Evolutionary conservation across 2,888 invertebrate genomes (phyloP).

Genomic region (Spodoptera picta): DNA sequence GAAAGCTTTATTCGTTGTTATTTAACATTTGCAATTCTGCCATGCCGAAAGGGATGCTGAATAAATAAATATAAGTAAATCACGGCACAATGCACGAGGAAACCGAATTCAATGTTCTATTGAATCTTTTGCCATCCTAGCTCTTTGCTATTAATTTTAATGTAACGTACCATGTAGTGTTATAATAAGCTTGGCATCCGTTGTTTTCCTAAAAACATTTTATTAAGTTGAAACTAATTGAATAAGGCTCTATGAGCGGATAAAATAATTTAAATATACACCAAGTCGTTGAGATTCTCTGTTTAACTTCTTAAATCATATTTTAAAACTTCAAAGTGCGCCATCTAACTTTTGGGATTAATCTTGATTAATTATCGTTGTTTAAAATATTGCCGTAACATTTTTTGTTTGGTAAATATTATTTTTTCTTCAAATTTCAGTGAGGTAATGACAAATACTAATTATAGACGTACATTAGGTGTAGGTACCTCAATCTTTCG

Average conservation of each 20-base stretch:
- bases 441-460: background rate
- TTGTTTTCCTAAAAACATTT: conserved; percentile 22
- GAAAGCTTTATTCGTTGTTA: conserved; percentile 9
- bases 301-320: conserved; percentile 45
- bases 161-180: too few species aligned
- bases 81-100: conserved; percentile 18
- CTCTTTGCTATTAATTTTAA: conserved; percentile 20
- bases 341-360: conserved; percentile 42
- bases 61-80: conserved; percentile 34
- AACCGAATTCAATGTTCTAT: conserved; percentile 12
- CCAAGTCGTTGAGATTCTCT: conserved; percentile 30
- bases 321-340: conserved; percentile 43
- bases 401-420: conserved; percentile 29
- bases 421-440: conserved; percentile 12
- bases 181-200: background rate
- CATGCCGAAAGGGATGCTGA: conserved; percentile 8
- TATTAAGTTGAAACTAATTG: conserved; percentile 32
- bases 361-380: conserved; percentile 47
- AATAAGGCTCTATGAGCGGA: conserved; percentile 35
- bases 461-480: too few species aligned
- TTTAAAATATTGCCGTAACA: conserved; percentile 32
- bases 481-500: too few species aligned
- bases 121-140: background rate
- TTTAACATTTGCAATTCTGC: conserved; percentile 24
- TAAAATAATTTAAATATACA: conserved; percentile 35